phyloP scores from a whole-genome alignment of 1,140 invertebrate species.

The Bombus impatiens region DNA sequence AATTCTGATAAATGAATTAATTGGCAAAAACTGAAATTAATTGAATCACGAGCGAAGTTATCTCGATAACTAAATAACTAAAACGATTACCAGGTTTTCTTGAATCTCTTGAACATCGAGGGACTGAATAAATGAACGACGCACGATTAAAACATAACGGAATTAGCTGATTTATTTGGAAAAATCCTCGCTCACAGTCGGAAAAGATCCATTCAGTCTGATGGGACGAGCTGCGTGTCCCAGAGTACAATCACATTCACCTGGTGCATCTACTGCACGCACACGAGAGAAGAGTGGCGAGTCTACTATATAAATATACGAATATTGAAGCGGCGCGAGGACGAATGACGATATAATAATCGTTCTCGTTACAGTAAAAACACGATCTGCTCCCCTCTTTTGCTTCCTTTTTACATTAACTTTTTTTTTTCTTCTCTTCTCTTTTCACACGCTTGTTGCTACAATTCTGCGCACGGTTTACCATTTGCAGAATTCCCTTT shows the following conservation, averaged over 20 bases:
- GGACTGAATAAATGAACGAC: not conserved
- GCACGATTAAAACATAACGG: conserved; percentile 63
- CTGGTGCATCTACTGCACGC: conserved; percentile 4
- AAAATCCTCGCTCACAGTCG: conserved; percentile 59
- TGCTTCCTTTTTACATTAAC: not conserved
- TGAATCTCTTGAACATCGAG: not conserved
- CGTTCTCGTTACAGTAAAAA: conserved; percentile 40
- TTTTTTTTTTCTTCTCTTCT: not conserved
- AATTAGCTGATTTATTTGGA: conserved; percentile 65
- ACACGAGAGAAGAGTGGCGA: conserved; percentile 11
- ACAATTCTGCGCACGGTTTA: not conserved
- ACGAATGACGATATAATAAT: conserved; percentile 43
- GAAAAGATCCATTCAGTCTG: conserved; percentile 59
- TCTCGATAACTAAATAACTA: too few relatives aligned
- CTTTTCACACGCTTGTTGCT: not conserved
- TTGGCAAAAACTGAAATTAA: too few relatives aligned
- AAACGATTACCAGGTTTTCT: not conserved
- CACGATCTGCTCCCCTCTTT: not conserved
- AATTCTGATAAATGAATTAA: too few relatives aligned
- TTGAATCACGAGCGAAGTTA: too few relatives aligned
- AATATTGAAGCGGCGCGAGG: conserved; percentile 45
- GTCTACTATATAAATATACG: conserved; percentile 53
- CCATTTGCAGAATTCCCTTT: not conserved
- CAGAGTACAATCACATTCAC: conserved; percentile 30
- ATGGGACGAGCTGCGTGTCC: conserved; percentile 27